phyloP scores from a whole-genome alignment of 2,888 invertebrate genomes.

The Parnassius glacialis region DNA sequence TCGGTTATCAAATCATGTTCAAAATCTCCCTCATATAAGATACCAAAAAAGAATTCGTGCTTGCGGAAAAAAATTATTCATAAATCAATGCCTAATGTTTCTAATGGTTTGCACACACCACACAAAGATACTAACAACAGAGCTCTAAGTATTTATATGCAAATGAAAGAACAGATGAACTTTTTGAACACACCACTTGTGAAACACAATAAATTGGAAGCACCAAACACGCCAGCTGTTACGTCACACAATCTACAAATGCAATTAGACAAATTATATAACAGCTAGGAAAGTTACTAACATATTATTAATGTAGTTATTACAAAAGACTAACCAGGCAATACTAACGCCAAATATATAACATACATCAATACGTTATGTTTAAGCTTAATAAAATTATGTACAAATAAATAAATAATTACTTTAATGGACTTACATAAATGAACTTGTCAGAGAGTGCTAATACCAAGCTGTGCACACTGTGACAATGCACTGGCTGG shows the following conservation, averaged over 20 bases:
- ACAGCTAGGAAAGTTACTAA: slow-evolving; percentile 36
- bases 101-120: slow-evolving; percentile 44
- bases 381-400: no score
- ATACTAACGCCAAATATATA: no score
- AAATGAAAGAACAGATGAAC: slow-evolving; percentile 65
- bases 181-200: slow-evolving; percentile 62
- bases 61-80: slow-evolving; percentile 54
- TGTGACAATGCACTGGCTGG: no score
- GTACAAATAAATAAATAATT: no score
- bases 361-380: no score
- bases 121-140: slow-evolving; percentile 45
- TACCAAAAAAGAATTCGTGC: slow-evolving; percentile 59
- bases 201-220: slow-evolving; percentile 35
- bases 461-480: no score
- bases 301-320: not conserved
- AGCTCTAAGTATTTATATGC: slow-evolving; percentile 63
- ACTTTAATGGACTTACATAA: no score
- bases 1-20: slow-evolving; percentile 49
- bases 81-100: slow-evolving; percentile 62
- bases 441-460: no score
- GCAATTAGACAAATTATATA: slow-evolving; percentile 65
- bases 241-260: slow-evolving; percentile 66
- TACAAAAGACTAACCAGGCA: no score
- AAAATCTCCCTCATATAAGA: slow-evolving; percentile 64
- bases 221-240: slow-evolving; percentile 57